Base-by-base conservation (phyloP, 2,888 invertebrate genomes). In the Pseudanteris insignis region DNA sequence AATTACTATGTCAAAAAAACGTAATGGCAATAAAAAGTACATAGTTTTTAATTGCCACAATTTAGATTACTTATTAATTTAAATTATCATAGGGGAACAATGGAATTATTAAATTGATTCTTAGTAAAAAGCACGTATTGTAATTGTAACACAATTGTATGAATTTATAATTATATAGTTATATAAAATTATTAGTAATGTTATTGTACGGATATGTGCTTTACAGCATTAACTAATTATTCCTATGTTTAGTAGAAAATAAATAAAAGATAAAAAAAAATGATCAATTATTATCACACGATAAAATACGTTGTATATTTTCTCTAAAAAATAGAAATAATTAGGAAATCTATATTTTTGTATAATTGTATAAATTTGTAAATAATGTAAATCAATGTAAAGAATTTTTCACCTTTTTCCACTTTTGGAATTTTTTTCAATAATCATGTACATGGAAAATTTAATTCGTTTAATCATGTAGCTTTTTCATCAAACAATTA, bases 311-410 rank as follows among this genome's bases (percentile, higher is more conserved):
- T n/a, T n/a, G 55, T 51, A 54, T 54, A 48, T 57, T 48, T 58
- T 58, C 32, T 58, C 48, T 29, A 48, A 34, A 48, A 63, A 64
- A 55, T 21, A 10, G 10, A 14, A 33, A 38, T 13, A 36, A 29
- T 38, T 6, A 26, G 14, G n/a, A 38, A 25, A 30, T 12, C 24
- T 57, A 65, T 71, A 70, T 78, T 77, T 78, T 77, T 78, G 73
- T 78, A 58, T 77, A 32, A 67, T 55, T 61, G 37, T 71, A 70
- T 65, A 70, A 66, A 65, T 67, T 66, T 78, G 76, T 76, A 76
- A 44, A 77, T 76, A 75, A 33, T 78, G 76, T 78, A 77, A 64
- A 78, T 73, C 68, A 67, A 64, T 73, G 74, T 77, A 74, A 70
- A 72, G 62, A 69, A 66, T 74, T 78, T 74, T 77, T 72, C 76